A percentile compares a stretch with the other conserved stretches of the same genome.
Evolutionary conservation across 1,140 invertebrate genomes (phyloP).

Genomic region (Zelostemma sp.): DNA sequence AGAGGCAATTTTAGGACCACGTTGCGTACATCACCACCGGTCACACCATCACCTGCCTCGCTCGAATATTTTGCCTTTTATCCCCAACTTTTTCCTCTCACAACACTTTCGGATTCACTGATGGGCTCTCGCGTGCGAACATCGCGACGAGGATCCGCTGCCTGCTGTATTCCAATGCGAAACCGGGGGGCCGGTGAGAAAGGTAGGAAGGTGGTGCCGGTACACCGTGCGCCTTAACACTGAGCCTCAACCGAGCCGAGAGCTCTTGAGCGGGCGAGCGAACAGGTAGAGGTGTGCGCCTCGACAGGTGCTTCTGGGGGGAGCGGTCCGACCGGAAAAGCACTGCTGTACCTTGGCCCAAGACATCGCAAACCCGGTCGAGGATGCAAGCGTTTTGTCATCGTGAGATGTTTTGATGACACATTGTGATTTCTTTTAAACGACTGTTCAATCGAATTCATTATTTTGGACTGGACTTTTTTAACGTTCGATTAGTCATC

Average conservation of each 20-base stretch:
- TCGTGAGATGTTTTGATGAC: no score
- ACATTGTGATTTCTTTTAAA: no score
- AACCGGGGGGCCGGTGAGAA: slow-evolving; percentile 12
- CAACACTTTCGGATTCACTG: slow-evolving; percentile 5
- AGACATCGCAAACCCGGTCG: no score
- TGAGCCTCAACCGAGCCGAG: slow-evolving; percentile 28
- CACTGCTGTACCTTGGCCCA: neutral
- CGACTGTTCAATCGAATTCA: no score
- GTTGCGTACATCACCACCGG: slow-evolving; percentile 40
- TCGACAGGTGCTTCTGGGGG: slow-evolving; percentile 65
- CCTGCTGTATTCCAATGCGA: slow-evolving; percentile 2
- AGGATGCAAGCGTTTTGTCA: no score
- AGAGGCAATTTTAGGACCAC: slow-evolving; percentile 39
- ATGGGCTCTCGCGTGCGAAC: slow-evolving; percentile 7
- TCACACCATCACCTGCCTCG: slow-evolving; percentile 14
- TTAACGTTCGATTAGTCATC: no score
- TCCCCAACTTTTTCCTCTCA: slow-evolving; percentile 6
- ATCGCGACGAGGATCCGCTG: slow-evolving; percentile 8
- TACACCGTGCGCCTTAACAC: slow-evolving; percentile 50
- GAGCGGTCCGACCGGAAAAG: neutral
- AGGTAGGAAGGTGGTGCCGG: no score
- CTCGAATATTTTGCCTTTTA: slow-evolving; percentile 13
- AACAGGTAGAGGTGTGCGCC: slow-evolving; percentile 61
- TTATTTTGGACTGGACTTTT: no score
- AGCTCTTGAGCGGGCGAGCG: slow-evolving; percentile 29